Base-by-base conservation (phyloP, 2,888 invertebrate species). In the Caenorhabditis parvicauda region DNA sequence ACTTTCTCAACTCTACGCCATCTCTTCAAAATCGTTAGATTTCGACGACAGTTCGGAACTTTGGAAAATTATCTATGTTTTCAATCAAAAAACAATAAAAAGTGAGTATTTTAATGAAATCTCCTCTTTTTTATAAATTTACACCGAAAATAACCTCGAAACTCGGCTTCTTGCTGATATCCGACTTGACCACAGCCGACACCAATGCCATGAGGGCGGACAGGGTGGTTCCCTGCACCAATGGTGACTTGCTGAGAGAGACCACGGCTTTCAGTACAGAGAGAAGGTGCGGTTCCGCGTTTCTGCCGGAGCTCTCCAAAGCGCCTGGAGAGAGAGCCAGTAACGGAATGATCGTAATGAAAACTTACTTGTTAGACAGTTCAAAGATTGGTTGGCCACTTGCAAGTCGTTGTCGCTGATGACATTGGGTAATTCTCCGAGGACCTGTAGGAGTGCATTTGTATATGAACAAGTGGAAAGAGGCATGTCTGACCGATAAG, bases 331-430 rank as follows among this genome's bases (percentile, higher is more conserved):
- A 45, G 4, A 37, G 12, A 9, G 17, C n/a, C n/a, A n/a, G n/a
- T n/a, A n/a, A n/a, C n/a, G n/a, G n/a, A n/a, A n/a, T n/a, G n/a
- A n/a, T n/a, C 66, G 58, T n/a, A n/a, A 6, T 19, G 21, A 17
- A 49, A 44, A 52, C 58, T 43, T 42, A 72, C 69, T 53, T 19
- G 67, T 55, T 17, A 72, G 37, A 27, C 64, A 63, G 14, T 47
- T 54, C 12, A 81, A 56, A 6, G 76, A 68, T 61, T 84, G 82
- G 84, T 95, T 95, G 45, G 95, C 92, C 73, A 98, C 92, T 83
- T 96, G 94, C 64, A 99, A 86, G 85, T 98, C 98, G 41, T 90
- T 87, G 83, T 98, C 98, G 77, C 88, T 90, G 67, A 98, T 87
- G 49, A 98, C 85, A 12, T 91, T 88, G 9, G 93, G 92, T 76